Base-by-base conservation (phyloP, 2,797 vertebrate species). In the Diplodus puntazzo region DNA sequence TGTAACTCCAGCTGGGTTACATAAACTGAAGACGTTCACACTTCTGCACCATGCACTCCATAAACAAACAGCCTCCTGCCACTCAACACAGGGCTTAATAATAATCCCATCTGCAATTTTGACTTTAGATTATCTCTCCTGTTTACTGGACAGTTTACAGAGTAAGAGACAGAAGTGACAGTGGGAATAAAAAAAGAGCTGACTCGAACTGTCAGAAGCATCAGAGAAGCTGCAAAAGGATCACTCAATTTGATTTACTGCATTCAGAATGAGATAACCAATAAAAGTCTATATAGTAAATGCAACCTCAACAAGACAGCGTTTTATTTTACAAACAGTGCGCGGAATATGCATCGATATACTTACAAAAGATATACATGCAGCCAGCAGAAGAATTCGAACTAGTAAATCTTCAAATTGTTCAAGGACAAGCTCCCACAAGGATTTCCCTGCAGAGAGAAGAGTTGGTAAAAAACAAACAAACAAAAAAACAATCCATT, bases 281-380 rank as follows among this genome's bases (percentile, higher is more conserved):
- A 39, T 2, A 25, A n/a, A 63, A 58, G 49, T 14, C 73, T 11
- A 11, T 2, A 48, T 11, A 17, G 46, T 58, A 45, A 50, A 60
- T 20, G 6, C 13, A 58, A n/a, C 49, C 21, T 61, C 20, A 11
- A 70, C 5, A 21, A 46, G 61, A 46, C 30, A 45, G 13, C 4
- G 0, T 61, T 48, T 67, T 6, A 46, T 60, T 39, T 39, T 39
- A 39, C 5, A 21, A 12, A 49, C 18, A 12, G 69, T 9, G 34
- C 21, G 69, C 2, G 42, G 46, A 34, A 16, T 58, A 77, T 0
- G 1, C 9, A 42, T 4, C 10, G 21, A 66, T 39, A 91, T 96
- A 99, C 98, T 99, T 96, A 99, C 98, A 90, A 99, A 99, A 87
- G 98, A 99, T 96, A 99, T 99, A 91, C 97, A 99, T 2, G 98